Evolutionary conservation across 2,888 invertebrate genomes (phyloP).

Genomic region (Caenorhabditis sulstoni): DNA sequence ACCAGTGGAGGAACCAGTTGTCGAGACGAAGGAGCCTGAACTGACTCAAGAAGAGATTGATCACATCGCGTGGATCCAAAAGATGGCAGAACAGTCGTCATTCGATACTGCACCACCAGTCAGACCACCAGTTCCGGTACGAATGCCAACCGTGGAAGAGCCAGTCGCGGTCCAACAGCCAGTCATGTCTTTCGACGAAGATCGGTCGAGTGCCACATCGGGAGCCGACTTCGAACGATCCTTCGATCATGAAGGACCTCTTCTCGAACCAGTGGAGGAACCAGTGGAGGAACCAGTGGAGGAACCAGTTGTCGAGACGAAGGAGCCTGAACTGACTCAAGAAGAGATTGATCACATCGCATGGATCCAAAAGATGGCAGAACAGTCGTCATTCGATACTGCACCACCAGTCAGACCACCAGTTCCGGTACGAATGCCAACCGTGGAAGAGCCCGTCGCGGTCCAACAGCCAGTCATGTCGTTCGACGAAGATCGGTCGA

Average conservation of each 20-base stretch:
- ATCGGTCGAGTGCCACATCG: constrained; percentile 49
- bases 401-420: constrained; percentile 20
- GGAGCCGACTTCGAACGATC: constrained; percentile 49
- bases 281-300: constrained; percentile 5
- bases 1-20: constrained; percentile 7
- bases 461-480: background rate
- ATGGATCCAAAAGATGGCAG: constrained; percentile 38
- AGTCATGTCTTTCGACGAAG: constrained; percentile 2
- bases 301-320: background rate
- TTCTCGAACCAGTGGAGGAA: background rate
- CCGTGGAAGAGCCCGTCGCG: constrained; percentile 11
- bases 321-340: constrained; percentile 28
- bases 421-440: constrained; percentile 11
- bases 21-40: constrained; percentile 13
- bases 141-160: constrained; percentile 1
- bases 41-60: constrained; percentile 45
- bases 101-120: constrained; percentile 23
- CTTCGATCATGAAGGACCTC: constrained; percentile 16
- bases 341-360: constrained; percentile 56
- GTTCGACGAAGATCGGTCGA: constrained; percentile 26
- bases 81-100: constrained; percentile 26
- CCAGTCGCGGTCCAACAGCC: background rate
- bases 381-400: constrained; percentile 52
- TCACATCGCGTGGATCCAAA: constrained; percentile 44
- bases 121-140: background rate